These are phyloP conservation scores for Campoplex capitator DNA, from an alignment of 2,888 invertebrate genomes.

Conservation along the genomic window DNA sequence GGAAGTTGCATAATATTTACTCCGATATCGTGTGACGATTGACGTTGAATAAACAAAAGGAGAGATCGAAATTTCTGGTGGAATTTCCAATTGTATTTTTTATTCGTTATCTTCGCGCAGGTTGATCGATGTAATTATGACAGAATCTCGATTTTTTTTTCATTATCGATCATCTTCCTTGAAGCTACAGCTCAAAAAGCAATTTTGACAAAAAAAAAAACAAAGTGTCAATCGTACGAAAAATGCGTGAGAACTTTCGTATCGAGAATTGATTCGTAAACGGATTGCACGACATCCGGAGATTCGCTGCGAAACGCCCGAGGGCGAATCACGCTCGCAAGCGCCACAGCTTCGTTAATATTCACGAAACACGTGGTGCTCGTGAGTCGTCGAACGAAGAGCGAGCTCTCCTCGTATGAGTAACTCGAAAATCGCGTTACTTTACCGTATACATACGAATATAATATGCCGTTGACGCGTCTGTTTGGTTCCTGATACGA, in stretches of 20 bases:
- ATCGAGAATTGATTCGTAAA: slow-evolving; percentile 51
- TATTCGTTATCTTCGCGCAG: neutral
- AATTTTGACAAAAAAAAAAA: neutral
- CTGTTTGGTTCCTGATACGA: slow-evolving; percentile 26
- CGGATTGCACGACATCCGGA: slow-evolving; percentile 66
- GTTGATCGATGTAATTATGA: neutral
- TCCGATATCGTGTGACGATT: slow-evolving; percentile 1
- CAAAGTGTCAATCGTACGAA: neutral
- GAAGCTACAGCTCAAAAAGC: neutral
- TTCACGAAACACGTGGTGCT: slow-evolving; percentile 57
- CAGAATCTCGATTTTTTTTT: neutral
- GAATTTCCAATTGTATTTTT: neutral
- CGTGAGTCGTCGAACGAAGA: slow-evolving; percentile 52
- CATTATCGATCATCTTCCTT: no score
- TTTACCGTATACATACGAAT: slow-evolving; percentile 4
- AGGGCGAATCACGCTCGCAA: slow-evolving; percentile 54
- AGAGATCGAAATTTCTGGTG: neutral
- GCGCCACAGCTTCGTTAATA: slow-evolving; percentile 60
- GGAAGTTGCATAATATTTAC: neutral
- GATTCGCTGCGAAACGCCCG: slow-evolving; percentile 55
- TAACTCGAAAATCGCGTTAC: slow-evolving; percentile 46
- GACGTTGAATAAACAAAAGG: neutral
- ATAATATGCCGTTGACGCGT: slow-evolving; percentile 31
- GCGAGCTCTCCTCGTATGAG: slow-evolving; percentile 53
- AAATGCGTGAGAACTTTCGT: slow-evolving; percentile 43